A percentile compares a stretch with the other conserved stretches of the same genome.
phyloP scores from a whole-genome alignment of 2,113 vertebrate species.

The Hydrochoerus hydrochaeris region DNA sequence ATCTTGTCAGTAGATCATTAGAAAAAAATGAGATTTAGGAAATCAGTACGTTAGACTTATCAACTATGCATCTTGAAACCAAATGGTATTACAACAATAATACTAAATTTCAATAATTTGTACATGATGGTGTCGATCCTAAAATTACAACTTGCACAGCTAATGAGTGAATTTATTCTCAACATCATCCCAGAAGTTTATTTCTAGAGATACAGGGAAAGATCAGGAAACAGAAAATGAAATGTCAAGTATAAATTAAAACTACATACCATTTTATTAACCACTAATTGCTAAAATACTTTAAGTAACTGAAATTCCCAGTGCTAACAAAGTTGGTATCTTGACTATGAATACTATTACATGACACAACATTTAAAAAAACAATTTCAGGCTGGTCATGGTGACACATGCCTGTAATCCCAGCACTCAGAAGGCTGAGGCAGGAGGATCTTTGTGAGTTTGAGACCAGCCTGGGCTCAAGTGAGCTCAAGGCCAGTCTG shows the following conservation, averaged over 20 bases:
- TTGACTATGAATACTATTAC: background rate
- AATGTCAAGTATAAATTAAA: background rate
- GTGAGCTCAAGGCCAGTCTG: too few relatives aligned
- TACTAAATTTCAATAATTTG: conserved; percentile 1
- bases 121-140: background rate
- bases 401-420: too few relatives aligned
- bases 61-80: background rate
- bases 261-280: background rate
- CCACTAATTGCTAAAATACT: background rate
- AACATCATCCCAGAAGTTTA: background rate
- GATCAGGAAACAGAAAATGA: background rate
- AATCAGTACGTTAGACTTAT: conserved; percentile 25
- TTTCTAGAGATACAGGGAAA: background rate
- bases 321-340: conserved; percentile 5
- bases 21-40: conserved; percentile 33
- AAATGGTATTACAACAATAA: background rate
- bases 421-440: too few relatives aligned
- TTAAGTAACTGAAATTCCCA: conserved; percentile 36
- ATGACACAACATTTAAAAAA: background rate
- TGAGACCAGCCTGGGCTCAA: too few relatives aligned
- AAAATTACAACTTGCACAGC: background rate
- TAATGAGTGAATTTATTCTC: background rate
- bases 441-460: too few relatives aligned
- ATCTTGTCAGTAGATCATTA: background rate
- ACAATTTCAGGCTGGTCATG: background rate